Evolutionary conservation across 2,888 invertebrate species (phyloP), one percentile per base, ranked within the genome.

Genomic region (Sarcophaga carnaria): DNA sequence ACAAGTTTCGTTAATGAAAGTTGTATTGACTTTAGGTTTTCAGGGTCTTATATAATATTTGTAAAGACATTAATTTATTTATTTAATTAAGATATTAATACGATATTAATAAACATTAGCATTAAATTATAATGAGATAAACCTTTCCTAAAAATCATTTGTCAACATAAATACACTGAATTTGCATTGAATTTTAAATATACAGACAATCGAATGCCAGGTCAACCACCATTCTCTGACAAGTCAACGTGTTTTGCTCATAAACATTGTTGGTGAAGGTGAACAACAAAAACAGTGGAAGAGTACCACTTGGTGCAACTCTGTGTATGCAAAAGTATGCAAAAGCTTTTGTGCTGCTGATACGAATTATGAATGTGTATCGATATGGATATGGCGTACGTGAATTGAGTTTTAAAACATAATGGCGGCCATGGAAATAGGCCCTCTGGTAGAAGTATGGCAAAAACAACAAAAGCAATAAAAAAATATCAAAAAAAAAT

Each of bases 251-350:
- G 12, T 49, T 49, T 49, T 49, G 49, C 49, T 14, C 2, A 49
- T 49, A 49, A 49, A 49, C 11, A 14, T 14, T 2, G 49, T 10
- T 3, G 11, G 5, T 67, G 77, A 77, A 79, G 78, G 83, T 69
- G 49, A 83, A 72, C 66, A 22, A 62, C 49, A 67, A 59, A 37
- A 1, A 10, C 0, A 37, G 8, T 37, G 37, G 37, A 37, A 22
- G 8, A 37, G 11, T 20, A 77, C 49, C 47, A 37, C 27, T 62
- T 66, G 22, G 12, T 79, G 63, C 83, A 76, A 62, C 80, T 5
- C 64, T 84, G 75, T 60, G 20, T 4, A 76, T 80, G 84, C 80
- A 84, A 83, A 79, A 76, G 75, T 59, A 80, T 84, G 84, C 84
- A 80, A 76, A 84, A 84, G 84, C 77, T 71, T 76, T 66, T 17